Evolutionary conservation across 2,113 vertebrate species (phyloP).

Genomic region (Leucosticte australis): DNA sequence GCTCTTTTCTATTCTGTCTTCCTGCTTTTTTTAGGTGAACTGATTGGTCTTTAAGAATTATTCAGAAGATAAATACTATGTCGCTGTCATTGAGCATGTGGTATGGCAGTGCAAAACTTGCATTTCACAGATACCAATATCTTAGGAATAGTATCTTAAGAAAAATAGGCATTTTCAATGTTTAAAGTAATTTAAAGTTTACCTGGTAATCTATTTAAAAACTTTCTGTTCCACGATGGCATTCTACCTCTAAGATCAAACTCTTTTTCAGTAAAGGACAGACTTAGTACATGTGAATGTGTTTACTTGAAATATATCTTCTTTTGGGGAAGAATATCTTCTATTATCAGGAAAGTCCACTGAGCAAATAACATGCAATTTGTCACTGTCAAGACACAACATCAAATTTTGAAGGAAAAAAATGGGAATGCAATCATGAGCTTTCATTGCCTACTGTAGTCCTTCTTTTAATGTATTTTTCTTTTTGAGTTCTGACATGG

Average conservation of each 20-base stretch:
- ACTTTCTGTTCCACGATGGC: neutral
- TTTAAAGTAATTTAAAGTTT: neutral
- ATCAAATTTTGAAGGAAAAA: constrained; percentile 61
- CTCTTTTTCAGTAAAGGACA: constrained; percentile 26
- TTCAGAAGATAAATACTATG: neutral
- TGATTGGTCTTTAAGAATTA: neutral
- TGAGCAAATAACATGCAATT: constrained; percentile 30
- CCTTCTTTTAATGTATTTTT: constrained; percentile 39
- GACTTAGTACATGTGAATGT: neutral
- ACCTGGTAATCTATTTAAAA: neutral
- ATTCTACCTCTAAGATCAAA: constrained; percentile 44
- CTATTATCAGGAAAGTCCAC: constrained; percentile 39
- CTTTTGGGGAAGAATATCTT: constrained; percentile 32
- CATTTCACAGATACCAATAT: neutral
- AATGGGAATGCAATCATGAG: constrained; percentile 31
- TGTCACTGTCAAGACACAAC: constrained; percentile 60
- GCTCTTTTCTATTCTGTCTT: neutral
- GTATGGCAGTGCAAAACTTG: neutral
- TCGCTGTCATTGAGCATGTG: neutral
- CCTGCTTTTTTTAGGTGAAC: neutral
- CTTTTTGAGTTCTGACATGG: neutral
- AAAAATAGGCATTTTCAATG: neutral
- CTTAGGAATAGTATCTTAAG: neutral
- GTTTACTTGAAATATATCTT: constrained; percentile 59
- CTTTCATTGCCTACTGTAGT: neutral